These are phyloP conservation scores for Augiades crinisus DNA, from an alignment of 2,888 invertebrate species.

Conservation along the genomic window DNA sequence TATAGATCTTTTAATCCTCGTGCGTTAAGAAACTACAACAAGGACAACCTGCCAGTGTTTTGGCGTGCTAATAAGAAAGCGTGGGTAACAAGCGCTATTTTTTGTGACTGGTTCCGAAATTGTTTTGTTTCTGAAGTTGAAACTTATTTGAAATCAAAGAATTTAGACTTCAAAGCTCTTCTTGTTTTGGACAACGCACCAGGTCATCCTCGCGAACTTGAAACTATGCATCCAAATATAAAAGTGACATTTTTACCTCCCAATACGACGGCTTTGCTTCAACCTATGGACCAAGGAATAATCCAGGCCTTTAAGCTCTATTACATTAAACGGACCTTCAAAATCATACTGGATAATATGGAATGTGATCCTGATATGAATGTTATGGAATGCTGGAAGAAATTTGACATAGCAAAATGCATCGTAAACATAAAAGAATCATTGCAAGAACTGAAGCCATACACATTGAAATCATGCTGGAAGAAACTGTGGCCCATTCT, in stretches of 20 bases:
- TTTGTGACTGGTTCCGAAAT: constrained; percentile 37
- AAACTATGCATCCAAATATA: constrained; percentile 33
- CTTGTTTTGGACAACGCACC: constrained; percentile 36
- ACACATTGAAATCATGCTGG: constrained; percentile 29
- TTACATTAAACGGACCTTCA: constrained; percentile 36
- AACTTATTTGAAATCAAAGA: constrained; percentile 33
- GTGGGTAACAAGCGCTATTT: constrained; percentile 37
- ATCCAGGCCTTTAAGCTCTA: constrained; percentile 36
- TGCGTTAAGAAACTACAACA: constrained; percentile 33
- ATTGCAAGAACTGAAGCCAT: constrained; percentile 35
- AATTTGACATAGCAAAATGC: constrained; percentile 38
- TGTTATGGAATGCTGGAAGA: constrained; percentile 37
- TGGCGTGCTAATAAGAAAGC: constrained; percentile 40
- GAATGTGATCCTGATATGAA: constrained; percentile 37
- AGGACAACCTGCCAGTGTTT: constrained; percentile 34
- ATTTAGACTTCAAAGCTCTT: constrained; percentile 34
- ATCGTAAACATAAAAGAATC: constrained; percentile 38
- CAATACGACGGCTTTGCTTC: constrained; percentile 37
- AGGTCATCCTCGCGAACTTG: constrained; percentile 33
- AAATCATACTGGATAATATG: constrained; percentile 37
- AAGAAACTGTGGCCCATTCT: constrained; percentile 35
- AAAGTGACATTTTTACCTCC: constrained; percentile 34
- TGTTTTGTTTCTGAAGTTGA: constrained; percentile 37
- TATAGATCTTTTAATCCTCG: constrained; percentile 34
- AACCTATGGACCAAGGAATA: constrained; percentile 38